phyloP scores from a whole-genome alignment of 2,113 vertebrate species.

The Catharus minimus region DNA sequence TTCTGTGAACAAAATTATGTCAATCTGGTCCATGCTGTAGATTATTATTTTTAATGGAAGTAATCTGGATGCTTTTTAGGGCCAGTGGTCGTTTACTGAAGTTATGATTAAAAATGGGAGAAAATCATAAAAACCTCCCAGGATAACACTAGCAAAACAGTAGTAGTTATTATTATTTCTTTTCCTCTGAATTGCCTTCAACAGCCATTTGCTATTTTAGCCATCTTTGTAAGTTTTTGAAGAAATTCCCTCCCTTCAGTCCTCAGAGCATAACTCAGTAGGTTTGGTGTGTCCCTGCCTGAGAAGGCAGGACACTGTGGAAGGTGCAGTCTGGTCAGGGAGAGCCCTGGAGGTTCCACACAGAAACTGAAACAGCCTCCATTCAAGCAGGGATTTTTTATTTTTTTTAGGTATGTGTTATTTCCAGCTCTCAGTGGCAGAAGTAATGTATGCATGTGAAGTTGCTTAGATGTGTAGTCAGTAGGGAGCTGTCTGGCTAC shows the following conservation, averaged over 20 bases:
- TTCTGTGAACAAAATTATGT: neutral
- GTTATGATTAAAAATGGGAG: neutral
- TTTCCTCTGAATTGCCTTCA: neutral
- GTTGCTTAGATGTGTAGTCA: constrained; percentile 47
- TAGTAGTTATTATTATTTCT: neutral
- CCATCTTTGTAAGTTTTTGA: neutral
- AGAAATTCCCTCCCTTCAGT: neutral
- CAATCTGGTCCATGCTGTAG: neutral
- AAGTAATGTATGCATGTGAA: constrained; percentile 63
- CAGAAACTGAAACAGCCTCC: neutral
- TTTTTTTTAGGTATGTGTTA: neutral
- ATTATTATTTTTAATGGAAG: neutral
- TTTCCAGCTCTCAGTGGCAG: constrained; percentile 28
- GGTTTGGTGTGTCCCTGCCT: neutral
- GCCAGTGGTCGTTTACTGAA: neutral
- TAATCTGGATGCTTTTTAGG: neutral
- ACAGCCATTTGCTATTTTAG: neutral
- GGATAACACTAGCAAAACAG: neutral
- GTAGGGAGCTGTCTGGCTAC: constrained; percentile 59
- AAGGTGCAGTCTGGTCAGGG: neutral
- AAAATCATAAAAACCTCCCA: neutral
- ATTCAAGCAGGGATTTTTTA: neutral
- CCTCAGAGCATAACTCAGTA: neutral
- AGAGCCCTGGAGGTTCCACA: neutral
- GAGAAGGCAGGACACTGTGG: neutral